Base-by-base conservation (phyloP, 2,113 vertebrate species). In the Ptychochromis oligacanthus region DNA sequence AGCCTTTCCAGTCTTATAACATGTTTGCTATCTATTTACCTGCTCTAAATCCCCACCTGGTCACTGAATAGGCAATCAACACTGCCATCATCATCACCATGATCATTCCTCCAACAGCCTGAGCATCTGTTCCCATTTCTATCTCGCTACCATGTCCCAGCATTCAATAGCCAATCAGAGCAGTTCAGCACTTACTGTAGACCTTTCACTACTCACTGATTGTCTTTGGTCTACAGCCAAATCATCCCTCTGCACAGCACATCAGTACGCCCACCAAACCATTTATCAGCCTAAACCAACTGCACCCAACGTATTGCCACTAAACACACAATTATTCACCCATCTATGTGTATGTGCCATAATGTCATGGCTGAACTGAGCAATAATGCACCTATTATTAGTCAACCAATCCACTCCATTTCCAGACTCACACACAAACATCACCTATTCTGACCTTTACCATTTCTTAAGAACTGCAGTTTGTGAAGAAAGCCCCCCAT, bases 141-240 rank as follows among this genome's bases (percentile, higher is more conserved):
- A 6, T 20, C n/a, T 24, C 6, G 38, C 43, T 43, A 49, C 52
- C 55, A 67, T 54, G 11, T 34, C n/a, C 6, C 38, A 79, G 54
- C 62, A 26, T 77, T 91, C 76, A 90, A 81, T 81, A 67, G 54
- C 65, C 61, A 86, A 90, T 88, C 82, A 85, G 24, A 67, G 36
- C 54, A 46, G 34, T 55, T 12, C 22, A 7, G 15, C 24, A 55
- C 12, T 46, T 17, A 20, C 56, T 54, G 24, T 52, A 13, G 55
- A 43, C 24, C 64, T 62, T 67, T 57, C 56, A 20, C 22, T n/a
- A 75, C 52, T 43, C 58, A 26, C 34, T 59, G 26, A 55, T 65
- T 65, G 70, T 78, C 62, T 13, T 20, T 2, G 2, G 62, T 55
- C 54, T 77, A 24, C 18, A 78, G 67, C 75, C 62, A 87, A 43